Conservation (phyloP, 2,888 invertebrate species). For the Adineta ricciae region DNA sequence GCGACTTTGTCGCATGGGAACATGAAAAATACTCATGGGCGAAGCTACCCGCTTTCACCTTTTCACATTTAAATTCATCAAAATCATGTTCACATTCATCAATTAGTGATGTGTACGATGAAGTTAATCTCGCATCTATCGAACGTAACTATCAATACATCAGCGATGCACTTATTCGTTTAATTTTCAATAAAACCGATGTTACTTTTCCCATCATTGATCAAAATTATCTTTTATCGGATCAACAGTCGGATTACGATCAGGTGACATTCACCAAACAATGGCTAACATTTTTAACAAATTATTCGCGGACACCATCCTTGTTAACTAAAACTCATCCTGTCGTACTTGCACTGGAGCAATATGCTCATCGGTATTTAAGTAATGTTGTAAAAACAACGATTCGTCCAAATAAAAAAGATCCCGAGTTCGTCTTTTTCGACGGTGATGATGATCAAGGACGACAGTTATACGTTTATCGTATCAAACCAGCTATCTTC, state of each 20-base stretch:
- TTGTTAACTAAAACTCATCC: constrained; percentile 24
- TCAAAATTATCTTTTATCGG: constrained; percentile 1
- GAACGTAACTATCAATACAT: constrained; percentile 63
- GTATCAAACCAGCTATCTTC: constrained; percentile 93
- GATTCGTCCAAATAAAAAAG: constrained; percentile 53
- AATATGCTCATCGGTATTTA: constrained; percentile 30
- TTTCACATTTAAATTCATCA: constrained; percentile 29
- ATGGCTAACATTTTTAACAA: background rate
- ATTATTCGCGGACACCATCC: background rate
- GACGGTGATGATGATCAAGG: constrained; percentile 58
- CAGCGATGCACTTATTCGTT: constrained; percentile 68
- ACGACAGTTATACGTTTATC: constrained; percentile 52
- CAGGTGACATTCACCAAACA: constrained; percentile 57
- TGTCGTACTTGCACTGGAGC: constrained; percentile 12
- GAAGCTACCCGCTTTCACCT: constrained; percentile 28
- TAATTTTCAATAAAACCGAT: constrained; percentile 52
- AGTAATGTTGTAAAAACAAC: constrained; percentile 32
- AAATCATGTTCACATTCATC: constrained; percentile 24
- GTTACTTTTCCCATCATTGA: constrained; percentile 33
- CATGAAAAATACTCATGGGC: constrained; percentile 30
- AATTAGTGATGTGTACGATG: constrained; percentile 48
- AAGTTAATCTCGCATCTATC: constrained; percentile 56
- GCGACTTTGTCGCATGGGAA: constrained; percentile 33
- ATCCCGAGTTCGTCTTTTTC: constrained; percentile 84
- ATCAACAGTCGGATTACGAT: constrained; percentile 62